Evolutionary conservation across 2,888 invertebrate species (phyloP), one percentile per base, ranked within the genome.

Genomic region (Camptogramma bilineatum): DNA sequence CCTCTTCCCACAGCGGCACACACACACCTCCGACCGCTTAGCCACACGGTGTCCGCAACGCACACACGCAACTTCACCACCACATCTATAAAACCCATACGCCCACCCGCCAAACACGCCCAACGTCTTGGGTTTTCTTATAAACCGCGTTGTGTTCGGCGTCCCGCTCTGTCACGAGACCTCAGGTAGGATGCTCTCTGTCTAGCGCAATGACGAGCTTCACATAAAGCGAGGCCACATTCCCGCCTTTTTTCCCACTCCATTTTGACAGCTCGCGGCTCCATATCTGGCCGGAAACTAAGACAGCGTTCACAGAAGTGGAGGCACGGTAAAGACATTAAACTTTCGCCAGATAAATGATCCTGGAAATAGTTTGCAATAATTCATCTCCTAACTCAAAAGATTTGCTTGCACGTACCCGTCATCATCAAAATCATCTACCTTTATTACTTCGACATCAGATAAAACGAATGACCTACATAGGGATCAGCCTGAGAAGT

Each of bases 211-310:
- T 93, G 91, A 93, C 90, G 93, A 93, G 93, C 88, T 85, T 88
- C 93, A 90, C 91, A 93, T 93, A 93, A 93, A 93, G 89, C 87
- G 91, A 87, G 79, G 92, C 93, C 93, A 87, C 93, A 93, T 93
- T 93, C 93, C 93, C 93, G 93, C 93, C 93, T 93, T 93, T 93
- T 93, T 93, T 93, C 93, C 93, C 92, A 91, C 92, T 93, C 93
- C 93, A 92, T 91, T 92, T 92, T 92, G 92, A 93, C 93, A 92
- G 92, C 88, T 92, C 93, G 93, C 84, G 92, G 93, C 93, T 90
- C 93, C 91, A 91, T 93, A 92, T 93, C 93, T 92, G 91, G 92
- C 88, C 88, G 83, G 86, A 86, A 85, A 81, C 79, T 92, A 92
- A 92, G 91, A 90, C 88, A 75, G 89, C 73, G 92, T 88, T 87